Evolutionary conservation across 2,888 invertebrate genomes (phyloP).

Genomic region (Oscheius onirici): DNA sequence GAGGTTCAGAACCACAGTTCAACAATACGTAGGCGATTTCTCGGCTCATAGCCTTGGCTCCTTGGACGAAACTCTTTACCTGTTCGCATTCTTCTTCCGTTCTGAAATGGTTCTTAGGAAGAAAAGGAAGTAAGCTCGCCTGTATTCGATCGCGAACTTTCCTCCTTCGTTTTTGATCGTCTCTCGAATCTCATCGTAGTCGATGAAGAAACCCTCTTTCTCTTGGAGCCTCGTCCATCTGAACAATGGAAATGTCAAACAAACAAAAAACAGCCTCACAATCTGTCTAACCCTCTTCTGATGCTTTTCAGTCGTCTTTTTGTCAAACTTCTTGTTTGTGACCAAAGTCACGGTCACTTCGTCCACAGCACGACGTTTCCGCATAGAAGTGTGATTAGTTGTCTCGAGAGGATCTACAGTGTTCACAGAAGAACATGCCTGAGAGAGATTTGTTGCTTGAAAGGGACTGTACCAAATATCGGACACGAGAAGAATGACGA

Average conservation of each 20-base stretch:
- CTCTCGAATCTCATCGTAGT: constrained; percentile 19
- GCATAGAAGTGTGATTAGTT: too few relatives aligned
- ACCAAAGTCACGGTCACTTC: constrained; percentile 23
- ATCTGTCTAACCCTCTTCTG: not conserved
- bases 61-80: constrained; percentile 21
- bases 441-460: too few relatives aligned
- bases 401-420: too few relatives aligned
- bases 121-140: not conserved
- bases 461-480: too few relatives aligned
- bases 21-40: constrained; percentile 12
- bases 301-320: constrained; percentile 7
- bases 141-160: constrained; percentile 20
- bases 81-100: constrained; percentile 12
- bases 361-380: constrained; percentile 13
- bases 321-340: constrained; percentile 9
- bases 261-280: too few relatives aligned
- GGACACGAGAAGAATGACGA: too few relatives aligned
- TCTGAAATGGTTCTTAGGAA: not conserved
- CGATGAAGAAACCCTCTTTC: constrained; percentile 12
- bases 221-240: not conserved
- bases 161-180: constrained; percentile 1
- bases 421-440: too few relatives aligned
- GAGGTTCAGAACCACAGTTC: constrained; percentile 7
- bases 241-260: not conserved
- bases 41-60: constrained; percentile 12